These are phyloP conservation scores for Amblyopsis hoosieri DNA, from an alignment of 2,797 vertebrate genomes.

Conservation along the genomic window DNA sequence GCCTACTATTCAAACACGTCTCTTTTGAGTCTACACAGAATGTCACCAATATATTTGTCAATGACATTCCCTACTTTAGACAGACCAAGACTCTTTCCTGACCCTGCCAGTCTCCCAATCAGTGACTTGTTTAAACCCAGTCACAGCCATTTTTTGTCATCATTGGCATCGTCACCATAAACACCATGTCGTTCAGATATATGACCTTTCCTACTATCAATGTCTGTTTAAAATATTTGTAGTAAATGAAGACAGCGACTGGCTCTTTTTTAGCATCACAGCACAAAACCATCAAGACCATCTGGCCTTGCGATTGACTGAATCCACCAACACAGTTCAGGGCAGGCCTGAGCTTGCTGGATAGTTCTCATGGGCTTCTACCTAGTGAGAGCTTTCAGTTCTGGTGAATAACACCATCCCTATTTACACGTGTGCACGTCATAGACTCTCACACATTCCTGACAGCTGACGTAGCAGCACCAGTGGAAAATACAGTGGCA, in stretches of 20 bases:
- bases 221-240: conserved; percentile 30
- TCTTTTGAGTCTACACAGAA: conserved; percentile 38
- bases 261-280: conserved; percentile 43
- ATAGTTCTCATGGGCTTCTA: conserved; percentile 25
- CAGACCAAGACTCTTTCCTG: conserved; percentile 24
- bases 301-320: conserved; percentile 23
- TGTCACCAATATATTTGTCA: conserved; percentile 72
- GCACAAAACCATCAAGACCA: conserved; percentile 26
- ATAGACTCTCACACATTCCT: conserved; percentile 92
- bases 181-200: conserved; percentile 17
- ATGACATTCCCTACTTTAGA: conserved; percentile 38
- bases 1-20: conserved; percentile 42
- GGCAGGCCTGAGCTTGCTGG: conserved; percentile 31
- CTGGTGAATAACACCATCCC: conserved; percentile 28
- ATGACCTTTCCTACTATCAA: conserved; percentile 27
- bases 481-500: conserved; percentile 98
- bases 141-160: conserved; percentile 25
- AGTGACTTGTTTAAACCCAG: conserved; percentile 1
- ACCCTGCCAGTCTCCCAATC: conserved; percentile 3
- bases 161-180: conserved; percentile 18
- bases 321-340: conserved; percentile 27
- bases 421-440: conserved; percentile 99
- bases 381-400: conserved; percentile 37
- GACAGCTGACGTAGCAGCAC: conserved; percentile 98
- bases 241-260: conserved; percentile 38